phyloP scores from a whole-genome alignment of 1,140 invertebrate species.

The Habropoda laboriosa region DNA sequence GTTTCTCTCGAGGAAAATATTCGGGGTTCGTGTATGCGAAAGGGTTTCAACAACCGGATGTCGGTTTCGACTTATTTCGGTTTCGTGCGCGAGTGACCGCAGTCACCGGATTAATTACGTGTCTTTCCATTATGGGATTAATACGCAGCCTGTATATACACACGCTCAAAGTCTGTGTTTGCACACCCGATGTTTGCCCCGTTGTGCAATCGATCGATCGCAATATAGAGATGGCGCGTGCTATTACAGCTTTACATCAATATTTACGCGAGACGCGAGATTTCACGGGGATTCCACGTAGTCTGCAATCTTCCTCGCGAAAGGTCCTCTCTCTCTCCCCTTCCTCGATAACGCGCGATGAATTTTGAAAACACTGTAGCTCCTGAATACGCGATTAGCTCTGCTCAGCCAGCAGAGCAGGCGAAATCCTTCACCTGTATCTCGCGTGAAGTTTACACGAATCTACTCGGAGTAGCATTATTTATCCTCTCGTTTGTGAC shows the following conservation, averaged over 20 bases:
- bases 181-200: constrained; percentile 34
- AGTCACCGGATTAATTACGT: constrained; percentile 41
- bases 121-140: constrained; percentile 52
- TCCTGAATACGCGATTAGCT: too few relatives aligned
- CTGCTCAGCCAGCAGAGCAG: too few relatives aligned
- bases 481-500: too few relatives aligned
- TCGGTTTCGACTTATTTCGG: constrained; percentile 7
- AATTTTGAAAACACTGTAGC: not conserved
- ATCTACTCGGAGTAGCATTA: too few relatives aligned
- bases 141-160: constrained; percentile 19
- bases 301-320: constrained; percentile 4
- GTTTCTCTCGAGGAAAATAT: not conserved
- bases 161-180: constrained; percentile 43
- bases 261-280: constrained; percentile 42
- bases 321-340: not conserved
- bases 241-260: constrained; percentile 47
- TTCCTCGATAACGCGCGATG: not conserved
- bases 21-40: not conserved
- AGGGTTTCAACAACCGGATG: not conserved
- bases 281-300: constrained; percentile 20
- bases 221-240: constrained; percentile 38
- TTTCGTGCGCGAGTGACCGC: not conserved
- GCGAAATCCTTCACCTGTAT: too few relatives aligned
- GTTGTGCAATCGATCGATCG: constrained; percentile 44
- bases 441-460: too few relatives aligned